phyloP scores from a whole-genome alignment of 30 jellyfish, hydroid and myxozoan species.

The Sanderia malayensis region DNA sequence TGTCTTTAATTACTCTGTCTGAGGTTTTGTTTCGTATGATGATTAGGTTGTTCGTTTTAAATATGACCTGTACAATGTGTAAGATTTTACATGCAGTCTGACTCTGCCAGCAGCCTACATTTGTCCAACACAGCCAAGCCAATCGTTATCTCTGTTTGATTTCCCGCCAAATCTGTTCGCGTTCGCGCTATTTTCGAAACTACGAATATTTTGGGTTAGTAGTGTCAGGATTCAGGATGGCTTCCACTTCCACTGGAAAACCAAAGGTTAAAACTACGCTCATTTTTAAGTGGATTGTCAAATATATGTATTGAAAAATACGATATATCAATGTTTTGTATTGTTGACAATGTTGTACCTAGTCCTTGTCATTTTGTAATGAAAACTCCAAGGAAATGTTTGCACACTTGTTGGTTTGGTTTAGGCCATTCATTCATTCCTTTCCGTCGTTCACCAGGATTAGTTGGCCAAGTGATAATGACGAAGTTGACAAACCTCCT shows the following conservation, averaged over 20 bases:
- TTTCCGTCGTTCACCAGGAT: background rate
- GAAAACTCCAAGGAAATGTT: background rate
- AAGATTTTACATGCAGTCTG: background rate
- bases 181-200: background rate
- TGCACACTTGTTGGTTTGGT: background rate
- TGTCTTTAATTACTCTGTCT: background rate
- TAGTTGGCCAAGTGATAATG: background rate
- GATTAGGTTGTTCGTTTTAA: background rate
- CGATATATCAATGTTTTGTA: background rate
- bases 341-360: background rate
- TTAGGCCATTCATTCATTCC: constrained; percentile 1
- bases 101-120: background rate
- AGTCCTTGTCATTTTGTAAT: background rate
- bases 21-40: background rate
- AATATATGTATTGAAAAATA: background rate
- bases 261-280: constrained; percentile 1
- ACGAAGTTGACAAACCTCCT: background rate
- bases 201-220: background rate
- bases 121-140: constrained; percentile 3
- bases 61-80: background rate
- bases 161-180: constrained; percentile 3
- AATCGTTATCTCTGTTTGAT: background rate
- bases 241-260: constrained; percentile 1
- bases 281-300: background rate
- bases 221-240: background rate